Base-by-base conservation (phyloP, 1,140 invertebrate species). In the Drosophila pallidifrons region DNA sequence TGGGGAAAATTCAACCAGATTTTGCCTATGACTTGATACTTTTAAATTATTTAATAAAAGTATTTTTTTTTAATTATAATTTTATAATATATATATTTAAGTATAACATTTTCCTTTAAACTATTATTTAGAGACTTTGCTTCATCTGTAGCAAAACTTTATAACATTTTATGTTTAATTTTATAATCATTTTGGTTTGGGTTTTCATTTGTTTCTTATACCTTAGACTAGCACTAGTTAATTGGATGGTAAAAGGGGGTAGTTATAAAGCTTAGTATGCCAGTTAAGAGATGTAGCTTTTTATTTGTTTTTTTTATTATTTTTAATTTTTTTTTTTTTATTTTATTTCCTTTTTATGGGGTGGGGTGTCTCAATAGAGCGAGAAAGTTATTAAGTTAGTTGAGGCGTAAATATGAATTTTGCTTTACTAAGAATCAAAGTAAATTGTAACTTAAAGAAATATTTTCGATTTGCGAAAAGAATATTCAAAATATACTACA, bases 81-180 rank as follows among this genome's bases (percentile, higher is more conserved):
- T 82, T 79, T 81, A 69, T 79, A 68, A 76, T 77, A 83, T 85
- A 82, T 85, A 67, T 77, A 64, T 64, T 78, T 63, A 81, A 79
- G 68, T 65, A 79, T 86, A 86, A 86, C 75, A 76, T 79, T 87
- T 83, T 59, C 75, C 79, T 64, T 81, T 86, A 73, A 81, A 81
- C 76, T 87, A 77, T 77, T 82, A 66, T 80, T 88, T 82, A 74
- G 68, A 82, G 52, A 73, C 82, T 81, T 66, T 81, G 80, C 49
- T 69, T 68, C 72, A 63, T 80, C 41, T 67, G 64, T 79, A 75
- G 80, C 71, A 77, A 83, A 80, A 71, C 65, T 71, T 52, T 77
- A 54, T 79, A 87, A 77, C 82, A 87, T 88, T 79, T 85, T 54
- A 70, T 76, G 51, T 74, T 65, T 55, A 60, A 52, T 73, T 61